Evolutionary conservation across 2,113 vertebrate species (phyloP).

Genomic region (Perognathus longimembris): DNA sequence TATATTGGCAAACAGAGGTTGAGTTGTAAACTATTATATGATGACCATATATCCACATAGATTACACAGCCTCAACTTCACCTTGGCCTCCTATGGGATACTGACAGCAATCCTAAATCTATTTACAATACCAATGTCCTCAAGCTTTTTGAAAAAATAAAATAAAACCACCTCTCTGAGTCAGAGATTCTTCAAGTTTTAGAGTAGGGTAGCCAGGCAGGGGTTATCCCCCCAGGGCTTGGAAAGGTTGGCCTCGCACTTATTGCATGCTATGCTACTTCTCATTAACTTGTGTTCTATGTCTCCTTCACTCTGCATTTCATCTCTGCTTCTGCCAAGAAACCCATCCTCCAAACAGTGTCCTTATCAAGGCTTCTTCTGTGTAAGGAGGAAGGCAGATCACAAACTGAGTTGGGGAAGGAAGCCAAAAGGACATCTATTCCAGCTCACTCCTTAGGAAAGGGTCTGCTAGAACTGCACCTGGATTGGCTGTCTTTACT

Average conservation of each 20-base stretch:
- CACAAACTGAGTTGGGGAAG: background rate
- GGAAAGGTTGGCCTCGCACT: background rate
- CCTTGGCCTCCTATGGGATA: background rate
- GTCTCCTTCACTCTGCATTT: background rate
- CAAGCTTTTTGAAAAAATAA: background rate
- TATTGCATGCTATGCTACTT: background rate
- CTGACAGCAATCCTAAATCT: background rate
- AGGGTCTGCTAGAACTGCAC: background rate
- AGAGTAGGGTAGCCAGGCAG: background rate
- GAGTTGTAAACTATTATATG: background rate
- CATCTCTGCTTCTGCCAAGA: background rate
- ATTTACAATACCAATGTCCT: background rate
- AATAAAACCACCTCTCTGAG: background rate
- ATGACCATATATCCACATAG: background rate
- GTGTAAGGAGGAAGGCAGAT: background rate
- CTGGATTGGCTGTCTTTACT: background rate
- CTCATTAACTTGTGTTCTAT: background rate
- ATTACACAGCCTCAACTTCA: background rate
- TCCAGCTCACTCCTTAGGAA: background rate
- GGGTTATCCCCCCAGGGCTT: background rate
- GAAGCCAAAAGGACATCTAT: background rate
- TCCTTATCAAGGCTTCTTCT: background rate
- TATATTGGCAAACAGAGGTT: background rate
- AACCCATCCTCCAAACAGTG: background rate
- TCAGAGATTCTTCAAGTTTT: background rate